Base-by-base conservation (phyloP, 2,797 vertebrate species). In the Sebastolobus altivelis region DNA sequence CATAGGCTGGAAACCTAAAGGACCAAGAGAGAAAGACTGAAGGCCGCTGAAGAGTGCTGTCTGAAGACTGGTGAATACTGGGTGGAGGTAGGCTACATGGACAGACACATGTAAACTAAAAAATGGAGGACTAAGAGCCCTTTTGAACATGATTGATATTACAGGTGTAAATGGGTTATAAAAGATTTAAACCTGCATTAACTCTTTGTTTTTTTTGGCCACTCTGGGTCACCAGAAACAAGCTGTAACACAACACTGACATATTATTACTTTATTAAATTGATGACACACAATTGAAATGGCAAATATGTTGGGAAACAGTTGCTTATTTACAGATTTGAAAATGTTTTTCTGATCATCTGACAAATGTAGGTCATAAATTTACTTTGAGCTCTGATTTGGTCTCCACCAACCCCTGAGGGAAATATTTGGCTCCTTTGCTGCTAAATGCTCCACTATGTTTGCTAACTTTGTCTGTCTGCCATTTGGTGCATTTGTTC, bases 341-440 rank as follows among this genome's bases (percentile, higher is more conserved):
- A 14, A 56, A 27, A 20, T n/a, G 8, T 4, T 9, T 52, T n/a
- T 20, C 20, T 20, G 0, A 20, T 52, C 49, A 52, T n/a, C 6
- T 52, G 20, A 52, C 20, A 10, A n/a, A n/a, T 52, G 49, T 52
- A n/a, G 49, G 20, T 52, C 49, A 16, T 6, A 0, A 43, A 43
- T 43, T 43, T 5, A 16, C 13, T 43, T 16, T 43, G 40, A 43
- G 40, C 40, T 43, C 40, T 43, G 6, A 6, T 43, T 43, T 43
- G 40, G 40, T 43, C 40, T 43, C 40, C 40, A 16, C 40, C 14
- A 43, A 43, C 40, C 40, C 0, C 2, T 43, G 14, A 43, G 40
- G 14, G 40, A 43, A 16, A 43, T 43, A 43, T 43, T 0, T 43
- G 0, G 2, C 0, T 43, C 14, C 40, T 43, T 16, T 0, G 0